Conservation (phyloP, 2,797 vertebrate species). For the Etheostoma nigrum region DNA sequence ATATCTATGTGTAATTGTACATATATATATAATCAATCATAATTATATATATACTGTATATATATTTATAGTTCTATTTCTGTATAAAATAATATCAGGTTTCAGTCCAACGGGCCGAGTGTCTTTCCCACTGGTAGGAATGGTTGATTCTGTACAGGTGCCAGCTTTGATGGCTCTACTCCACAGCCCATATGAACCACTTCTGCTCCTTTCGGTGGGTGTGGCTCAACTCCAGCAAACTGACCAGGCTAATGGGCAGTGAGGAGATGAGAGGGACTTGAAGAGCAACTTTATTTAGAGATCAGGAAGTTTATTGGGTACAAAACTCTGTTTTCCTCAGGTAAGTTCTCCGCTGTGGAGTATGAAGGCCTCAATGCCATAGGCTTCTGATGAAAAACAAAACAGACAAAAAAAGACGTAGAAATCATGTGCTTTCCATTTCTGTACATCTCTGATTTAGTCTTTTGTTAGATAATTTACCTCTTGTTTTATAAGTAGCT, state of each 20-base stretch:
- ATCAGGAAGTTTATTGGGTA: constrained; percentile 70
- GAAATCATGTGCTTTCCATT: constrained; percentile 77
- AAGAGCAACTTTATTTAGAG: constrained; percentile 76
- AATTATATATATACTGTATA: constrained; percentile 81
- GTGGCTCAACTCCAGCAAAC: constrained; percentile 54
- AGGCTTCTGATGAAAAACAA: constrained; percentile 77
- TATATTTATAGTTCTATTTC: constrained; percentile 86
- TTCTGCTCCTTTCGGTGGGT: constrained; percentile 40
- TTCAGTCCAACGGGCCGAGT: constrained; percentile 81
- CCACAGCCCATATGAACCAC: constrained; percentile 66
- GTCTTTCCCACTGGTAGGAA: constrained; percentile 81
- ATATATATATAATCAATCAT: constrained; percentile 87
- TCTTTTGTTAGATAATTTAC: constrained; percentile 63
- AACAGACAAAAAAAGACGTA: constrained; percentile 49
- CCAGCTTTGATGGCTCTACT: constrained; percentile 74
- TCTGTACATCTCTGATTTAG: constrained; percentile 81
- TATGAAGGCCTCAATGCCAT: constrained; percentile 83
- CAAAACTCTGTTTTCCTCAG: constrained; percentile 78
- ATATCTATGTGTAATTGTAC: constrained; percentile 85
- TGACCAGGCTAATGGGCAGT: constrained; percentile 56
- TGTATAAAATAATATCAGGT: constrained; percentile 87
- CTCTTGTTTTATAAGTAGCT: constrained; percentile 59
- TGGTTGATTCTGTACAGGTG: constrained; percentile 87
- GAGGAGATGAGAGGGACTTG: constrained; percentile 73
- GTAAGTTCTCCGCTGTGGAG: constrained; percentile 77